phyloP scores from a whole-genome alignment of 1,140 invertebrate genomes.

The Hestina assimilis region DNA sequence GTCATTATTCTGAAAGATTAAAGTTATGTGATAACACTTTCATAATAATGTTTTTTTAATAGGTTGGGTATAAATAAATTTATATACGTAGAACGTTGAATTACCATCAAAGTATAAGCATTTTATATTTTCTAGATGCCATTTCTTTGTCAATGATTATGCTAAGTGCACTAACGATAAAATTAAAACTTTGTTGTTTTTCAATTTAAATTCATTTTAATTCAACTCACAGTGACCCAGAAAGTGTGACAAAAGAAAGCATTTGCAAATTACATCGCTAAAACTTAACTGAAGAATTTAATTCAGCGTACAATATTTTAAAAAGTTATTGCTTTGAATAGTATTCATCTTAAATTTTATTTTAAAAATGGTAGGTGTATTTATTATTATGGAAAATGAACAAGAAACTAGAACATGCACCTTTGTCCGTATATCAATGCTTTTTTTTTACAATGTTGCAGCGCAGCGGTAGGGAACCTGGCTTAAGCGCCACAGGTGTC shows the following conservation, averaged over 20 bases:
- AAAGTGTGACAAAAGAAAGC: conserved; percentile 14
- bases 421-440: no score
- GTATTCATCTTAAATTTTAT: background rate
- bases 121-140: background rate
- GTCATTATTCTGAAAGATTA: no score
- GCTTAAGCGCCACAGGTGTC: no score
- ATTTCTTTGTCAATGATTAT: background rate
- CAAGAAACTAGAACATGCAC: no score
- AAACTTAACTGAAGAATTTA: conserved; percentile 19
- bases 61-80: no score
- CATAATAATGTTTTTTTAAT: no score
- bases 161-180: background rate
- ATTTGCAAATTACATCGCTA: conserved; percentile 19
- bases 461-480: no score
- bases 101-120: background rate
- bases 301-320: conserved; percentile 8
- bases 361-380: background rate
- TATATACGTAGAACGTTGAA: no score
- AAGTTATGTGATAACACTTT: no score
- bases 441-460: no score
- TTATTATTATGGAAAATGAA: background rate
- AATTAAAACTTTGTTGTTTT: conserved; percentile 9
- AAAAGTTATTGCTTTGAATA: conserved; percentile 4
- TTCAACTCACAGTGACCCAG: conserved; percentile 13
- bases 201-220: conserved; percentile 18